phyloP scores from a whole-genome alignment of 2,888 invertebrate species.

The Bedellia somnulentella region DNA sequence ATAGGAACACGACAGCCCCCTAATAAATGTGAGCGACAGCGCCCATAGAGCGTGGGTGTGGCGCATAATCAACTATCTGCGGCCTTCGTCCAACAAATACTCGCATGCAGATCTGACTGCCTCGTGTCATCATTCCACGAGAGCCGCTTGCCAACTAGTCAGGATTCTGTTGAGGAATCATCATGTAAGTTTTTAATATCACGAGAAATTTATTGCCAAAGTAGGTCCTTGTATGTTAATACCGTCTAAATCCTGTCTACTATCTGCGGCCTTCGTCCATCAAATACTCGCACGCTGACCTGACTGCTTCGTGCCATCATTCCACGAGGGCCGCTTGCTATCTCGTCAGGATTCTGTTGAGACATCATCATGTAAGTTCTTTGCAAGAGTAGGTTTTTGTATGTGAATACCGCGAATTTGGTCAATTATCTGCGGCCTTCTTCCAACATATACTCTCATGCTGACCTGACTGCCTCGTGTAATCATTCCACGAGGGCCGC shows the following conservation, averaged over 20 bases:
- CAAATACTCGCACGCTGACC: constrained; percentile 83
- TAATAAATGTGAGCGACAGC: constrained; percentile 40
- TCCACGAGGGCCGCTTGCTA: constrained; percentile 71
- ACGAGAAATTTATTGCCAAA: no score
- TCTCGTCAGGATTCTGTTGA: constrained; percentile 73
- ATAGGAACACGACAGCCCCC: constrained; percentile 30
- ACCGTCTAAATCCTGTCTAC: constrained; percentile 58
- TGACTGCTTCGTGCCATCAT: constrained; percentile 57
- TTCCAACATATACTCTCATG: constrained; percentile 73
- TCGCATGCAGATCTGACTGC: constrained; percentile 77
- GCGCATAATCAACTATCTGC: constrained; percentile 80
- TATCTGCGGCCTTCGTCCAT: constrained; percentile 88
- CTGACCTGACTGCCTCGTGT: constrained; percentile 57
- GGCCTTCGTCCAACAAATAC: constrained; percentile 85
- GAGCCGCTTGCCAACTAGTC: constrained; percentile 73
- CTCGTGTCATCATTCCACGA: constrained; percentile 60
- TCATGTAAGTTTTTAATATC: constrained; percentile 57
- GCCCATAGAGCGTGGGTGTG: constrained; percentile 54
- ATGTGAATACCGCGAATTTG: no score
- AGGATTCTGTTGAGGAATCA: constrained; percentile 71
- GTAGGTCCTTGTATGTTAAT: no score
- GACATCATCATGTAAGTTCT: constrained; percentile 62
- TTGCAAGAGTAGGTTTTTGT: no score
- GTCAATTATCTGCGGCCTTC: constrained; percentile 76
- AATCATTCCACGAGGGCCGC: constrained; percentile 56